Base-by-base conservation (phyloP, 2,797 vertebrate species). In the Lepidocolaptes lacrymiger region DNA sequence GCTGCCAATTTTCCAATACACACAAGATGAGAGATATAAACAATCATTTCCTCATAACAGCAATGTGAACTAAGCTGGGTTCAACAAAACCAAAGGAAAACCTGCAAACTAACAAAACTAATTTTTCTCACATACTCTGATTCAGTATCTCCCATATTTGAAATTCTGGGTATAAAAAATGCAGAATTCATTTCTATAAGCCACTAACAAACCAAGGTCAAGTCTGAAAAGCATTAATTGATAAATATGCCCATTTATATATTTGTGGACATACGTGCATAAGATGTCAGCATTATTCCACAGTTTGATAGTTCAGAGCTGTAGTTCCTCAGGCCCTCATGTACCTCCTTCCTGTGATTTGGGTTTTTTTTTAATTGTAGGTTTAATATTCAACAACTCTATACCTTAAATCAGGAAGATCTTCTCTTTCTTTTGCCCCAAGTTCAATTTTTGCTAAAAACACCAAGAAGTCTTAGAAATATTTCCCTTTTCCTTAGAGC, bases 1-100 rank as follows among this genome's bases (percentile, higher is more conserved):
- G 23, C 49, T 96, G 87, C 85, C 92, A 97, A 78, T 92, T 96
- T 96, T 95, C 92, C 85, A 95, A 71, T 92, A 95, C 80, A 92
- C 58, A 66, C 30, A 69, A 94, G 74, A 95, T 49, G 85, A 71
- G 52, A 73, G 51, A 85, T 88, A 81, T 77, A 95, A 95, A 95
- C 93, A 95, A 94, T 83, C 62, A 72, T 86, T 96, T 97, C 79
- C 79, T 95, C 49, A 12, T 79, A 91, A 85, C 30, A 93, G 74
- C 63, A 88, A 72, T 56, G 74, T 61, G 81, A 91, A 67, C 83
- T 78, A 90, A 96, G 72, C 62, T 15, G 46, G 17, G 24, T 55
- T 89, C 72, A 81, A 56, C 13, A 72, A 91, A 96, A 96, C 77
- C 0, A 3, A 96, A 94, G 55, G 11, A 85, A 95, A 89, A 89